Percentiles rank a stretch among this genome's conserved stretches.
phyloP scores from a whole-genome alignment of 2,113 vertebrate genomes.

The Catagonus wagneri region DNA sequence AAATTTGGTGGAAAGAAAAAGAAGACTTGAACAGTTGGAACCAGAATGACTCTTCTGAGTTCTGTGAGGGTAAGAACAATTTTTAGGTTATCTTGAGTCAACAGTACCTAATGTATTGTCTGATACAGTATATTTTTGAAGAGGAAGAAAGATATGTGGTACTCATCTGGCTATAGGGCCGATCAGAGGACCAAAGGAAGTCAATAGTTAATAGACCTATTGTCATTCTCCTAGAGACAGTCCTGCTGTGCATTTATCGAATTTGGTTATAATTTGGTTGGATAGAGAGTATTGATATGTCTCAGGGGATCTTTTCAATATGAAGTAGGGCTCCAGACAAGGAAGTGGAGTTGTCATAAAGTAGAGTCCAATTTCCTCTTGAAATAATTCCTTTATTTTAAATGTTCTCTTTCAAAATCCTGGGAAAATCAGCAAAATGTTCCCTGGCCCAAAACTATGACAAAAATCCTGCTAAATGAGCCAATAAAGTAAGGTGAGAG shows the following conservation, averaged over 20 bases:
- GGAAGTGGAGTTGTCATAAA: neutral
- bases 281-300: neutral
- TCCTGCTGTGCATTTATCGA: neutral
- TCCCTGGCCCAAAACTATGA: neutral
- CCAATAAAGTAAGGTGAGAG: neutral
- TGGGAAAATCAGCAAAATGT: neutral
- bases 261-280: neutral
- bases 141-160: neutral
- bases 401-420: conserved; percentile 2
- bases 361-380: neutral
- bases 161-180: neutral
- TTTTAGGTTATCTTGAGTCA: neutral
- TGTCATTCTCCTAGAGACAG: neutral
- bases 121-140: neutral
- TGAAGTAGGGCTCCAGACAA: neutral
- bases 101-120: neutral
- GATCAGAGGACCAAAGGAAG: neutral
- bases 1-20: conserved; percentile 9
- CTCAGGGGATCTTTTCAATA: neutral
- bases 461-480: neutral
- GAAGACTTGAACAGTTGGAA: neutral
- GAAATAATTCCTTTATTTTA: conserved; percentile 8
- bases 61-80: neutral
- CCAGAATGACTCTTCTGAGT: neutral
- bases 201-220: neutral